These are phyloP conservation scores for Ectemnius cavifrons DNA, from an alignment of 2,888 invertebrate genomes.

Conservation along the genomic window DNA sequence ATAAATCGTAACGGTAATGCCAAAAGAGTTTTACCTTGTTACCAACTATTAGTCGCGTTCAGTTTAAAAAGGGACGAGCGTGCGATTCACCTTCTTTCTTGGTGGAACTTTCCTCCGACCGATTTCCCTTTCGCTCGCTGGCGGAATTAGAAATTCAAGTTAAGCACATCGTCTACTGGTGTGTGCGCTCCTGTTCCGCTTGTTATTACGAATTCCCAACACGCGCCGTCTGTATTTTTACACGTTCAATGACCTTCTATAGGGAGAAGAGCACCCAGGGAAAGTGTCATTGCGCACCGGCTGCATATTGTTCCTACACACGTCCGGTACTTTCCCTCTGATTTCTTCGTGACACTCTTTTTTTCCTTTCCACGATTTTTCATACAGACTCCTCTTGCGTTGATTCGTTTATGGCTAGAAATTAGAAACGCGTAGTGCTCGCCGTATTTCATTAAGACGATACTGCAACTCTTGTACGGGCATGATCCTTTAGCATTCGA, in stretches of 20 bases:
- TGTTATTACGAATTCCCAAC: constrained; percentile 56
- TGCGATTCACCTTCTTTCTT: constrained; percentile 38
- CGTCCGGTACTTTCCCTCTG: constrained; percentile 53
- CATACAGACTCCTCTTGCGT: too few species aligned
- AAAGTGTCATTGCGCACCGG: constrained; percentile 61
- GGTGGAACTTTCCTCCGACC: constrained; percentile 54
- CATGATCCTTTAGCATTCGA: too few species aligned
- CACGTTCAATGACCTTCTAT: constrained; percentile 64
- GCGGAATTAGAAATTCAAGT: constrained; percentile 65
- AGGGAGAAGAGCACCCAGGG: constrained; percentile 49
- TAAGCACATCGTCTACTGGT: constrained; percentile 17
- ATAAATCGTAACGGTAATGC: too few species aligned
- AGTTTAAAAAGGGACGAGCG: constrained; percentile 10
- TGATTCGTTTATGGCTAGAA: too few species aligned
- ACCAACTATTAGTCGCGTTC: background rate
- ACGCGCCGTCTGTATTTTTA: constrained; percentile 50
- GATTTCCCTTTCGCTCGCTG: constrained; percentile 62
- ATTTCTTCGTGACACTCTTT: constrained; percentile 33
- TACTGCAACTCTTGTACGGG: too few species aligned
- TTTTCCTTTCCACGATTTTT: constrained; percentile 1
- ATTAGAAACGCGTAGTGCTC: too few species aligned
- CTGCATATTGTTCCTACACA: constrained; percentile 23
- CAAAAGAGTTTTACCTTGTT: background rate
- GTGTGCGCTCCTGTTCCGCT: constrained; percentile 47
- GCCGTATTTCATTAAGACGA: too few species aligned